Evolutionary conservation across 2,888 invertebrate species (phyloP).

Genomic region (Polydrusus pterygomalis): DNA sequence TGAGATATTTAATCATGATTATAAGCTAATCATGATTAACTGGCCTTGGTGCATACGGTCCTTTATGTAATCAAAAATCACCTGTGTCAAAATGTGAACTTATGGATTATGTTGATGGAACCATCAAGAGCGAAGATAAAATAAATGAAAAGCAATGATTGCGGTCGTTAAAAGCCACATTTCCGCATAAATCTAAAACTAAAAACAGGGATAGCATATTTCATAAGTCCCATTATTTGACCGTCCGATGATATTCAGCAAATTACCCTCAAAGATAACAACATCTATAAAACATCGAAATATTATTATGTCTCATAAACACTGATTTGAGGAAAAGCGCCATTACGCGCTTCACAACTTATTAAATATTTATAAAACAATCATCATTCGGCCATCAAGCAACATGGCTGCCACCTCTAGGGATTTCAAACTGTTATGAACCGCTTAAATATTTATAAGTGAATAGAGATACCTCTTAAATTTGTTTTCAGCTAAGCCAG

Average conservation of each 20-base stretch:
- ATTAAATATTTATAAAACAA: slow-evolving; percentile 74
- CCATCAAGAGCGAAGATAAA: too few relatives aligned
- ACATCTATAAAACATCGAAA: slow-evolving; percentile 72
- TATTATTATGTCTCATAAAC: slow-evolving; percentile 73
- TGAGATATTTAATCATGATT: too few relatives aligned
- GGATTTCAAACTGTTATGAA: slow-evolving; percentile 73
- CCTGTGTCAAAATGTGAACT: too few relatives aligned
- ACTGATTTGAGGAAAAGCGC: slow-evolving; percentile 71
- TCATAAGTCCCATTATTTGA: too few relatives aligned
- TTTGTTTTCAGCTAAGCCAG: slow-evolving; percentile 60
- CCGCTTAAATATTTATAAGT: slow-evolving; percentile 73
- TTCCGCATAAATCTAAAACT: too few relatives aligned
- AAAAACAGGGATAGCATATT: too few relatives aligned
- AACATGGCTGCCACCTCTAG: slow-evolving; percentile 71
- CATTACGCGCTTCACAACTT: slow-evolving; percentile 64
- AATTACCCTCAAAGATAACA: slow-evolving; percentile 58
- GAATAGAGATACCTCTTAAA: slow-evolving; percentile 73
- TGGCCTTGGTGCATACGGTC: too few relatives aligned
- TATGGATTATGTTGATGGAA: too few relatives aligned
- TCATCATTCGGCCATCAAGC: slow-evolving; percentile 74
- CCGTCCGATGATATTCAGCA: neutral
- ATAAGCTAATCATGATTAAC: too few relatives aligned
- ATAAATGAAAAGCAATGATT: too few relatives aligned
- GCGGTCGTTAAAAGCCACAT: too few relatives aligned
- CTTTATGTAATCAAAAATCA: too few relatives aligned